These are phyloP conservation scores for Petrolisthes cinctipes DNA, from an alignment of 2,888 invertebrate genomes.

Conservation along the genomic window DNA sequence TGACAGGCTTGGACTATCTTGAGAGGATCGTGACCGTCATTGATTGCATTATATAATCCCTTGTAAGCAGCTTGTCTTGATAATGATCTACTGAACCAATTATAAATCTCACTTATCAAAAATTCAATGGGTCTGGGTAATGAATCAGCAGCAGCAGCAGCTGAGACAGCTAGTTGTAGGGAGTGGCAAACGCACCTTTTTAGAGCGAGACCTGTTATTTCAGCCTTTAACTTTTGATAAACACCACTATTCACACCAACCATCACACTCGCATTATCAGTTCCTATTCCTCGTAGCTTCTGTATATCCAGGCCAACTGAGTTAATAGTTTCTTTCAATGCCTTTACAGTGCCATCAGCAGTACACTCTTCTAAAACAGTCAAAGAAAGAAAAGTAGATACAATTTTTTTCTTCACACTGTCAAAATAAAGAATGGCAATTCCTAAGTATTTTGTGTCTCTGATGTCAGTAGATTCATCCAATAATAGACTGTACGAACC, in stretches of 20 bases:
- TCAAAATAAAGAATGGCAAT: conserved; percentile 37
- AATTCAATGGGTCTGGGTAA: too few species aligned
- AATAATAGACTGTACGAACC: conserved; percentile 35
- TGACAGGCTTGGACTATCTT: conserved; percentile 32
- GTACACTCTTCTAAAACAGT: conserved; percentile 26
- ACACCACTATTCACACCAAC: too few species aligned
- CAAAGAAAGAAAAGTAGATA: conserved; percentile 28
- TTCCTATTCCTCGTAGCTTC: too few species aligned
- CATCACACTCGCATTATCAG: too few species aligned
- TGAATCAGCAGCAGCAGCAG: conserved; percentile 6
- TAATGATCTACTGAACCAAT: too few species aligned
- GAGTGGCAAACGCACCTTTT: conserved; percentile 5
- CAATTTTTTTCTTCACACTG: conserved; percentile 18
- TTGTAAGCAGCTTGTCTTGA: conserved; percentile 32
- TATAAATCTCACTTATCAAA: too few species aligned
- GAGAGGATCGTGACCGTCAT: conserved; percentile 30
- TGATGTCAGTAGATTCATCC: conserved; percentile 40
- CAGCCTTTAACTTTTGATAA: background rate
- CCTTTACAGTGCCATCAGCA: conserved; percentile 34
- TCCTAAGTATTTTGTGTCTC: conserved; percentile 28
- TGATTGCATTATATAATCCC: conserved; percentile 2
- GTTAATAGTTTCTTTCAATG: conserved; percentile 29
- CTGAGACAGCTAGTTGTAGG: background rate
- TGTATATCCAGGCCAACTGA: too few species aligned
- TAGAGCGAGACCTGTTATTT: background rate